Conservation (phyloP, 1,140 invertebrate genomes). For the Eumeta japonica region DNA sequence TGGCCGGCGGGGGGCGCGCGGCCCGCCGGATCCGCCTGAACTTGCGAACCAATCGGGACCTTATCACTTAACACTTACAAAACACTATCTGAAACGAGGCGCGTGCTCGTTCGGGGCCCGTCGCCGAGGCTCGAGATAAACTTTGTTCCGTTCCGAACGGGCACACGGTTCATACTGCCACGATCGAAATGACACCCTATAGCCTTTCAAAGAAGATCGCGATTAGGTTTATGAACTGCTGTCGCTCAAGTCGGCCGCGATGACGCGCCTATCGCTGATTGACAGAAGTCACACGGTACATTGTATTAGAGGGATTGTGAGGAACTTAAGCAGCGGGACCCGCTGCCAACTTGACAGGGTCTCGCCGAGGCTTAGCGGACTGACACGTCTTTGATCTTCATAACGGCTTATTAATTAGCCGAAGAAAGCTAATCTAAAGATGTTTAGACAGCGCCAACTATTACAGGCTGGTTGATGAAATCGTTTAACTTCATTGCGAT, state of each 20-base stretch:
- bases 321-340: constrained; percentile 38
- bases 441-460: too few species aligned
- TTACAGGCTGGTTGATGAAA: constrained; percentile 16
- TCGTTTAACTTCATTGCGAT: too few species aligned
- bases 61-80: constrained; percentile 33
- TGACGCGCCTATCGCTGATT: constrained; percentile 21
- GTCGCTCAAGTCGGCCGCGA: too few species aligned
- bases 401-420: constrained; percentile 40
- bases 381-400: constrained; percentile 39
- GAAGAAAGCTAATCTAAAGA: constrained; percentile 30
- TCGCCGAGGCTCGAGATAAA: constrained; percentile 34
- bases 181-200: too few species aligned
- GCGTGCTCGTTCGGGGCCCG: constrained; percentile 38
- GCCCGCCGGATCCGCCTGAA: neutral
- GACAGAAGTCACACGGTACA: constrained; percentile 27
- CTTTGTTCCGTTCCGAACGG: constrained; percentile 13
- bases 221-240: too few species aligned
- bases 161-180: too few species aligned
- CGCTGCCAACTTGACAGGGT: constrained; percentile 30
- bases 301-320: constrained; percentile 23
- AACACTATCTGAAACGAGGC: constrained; percentile 36
- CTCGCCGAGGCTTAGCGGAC: constrained; percentile 32
- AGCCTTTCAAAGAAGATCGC: too few species aligned
- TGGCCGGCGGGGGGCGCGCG: too few species aligned
- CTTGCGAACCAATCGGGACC: constrained; percentile 16